Evolutionary conservation across 2,888 invertebrate species (phyloP), one percentile per base, ranked within the genome.

Genomic region (Drosophila prolongata): DNA sequence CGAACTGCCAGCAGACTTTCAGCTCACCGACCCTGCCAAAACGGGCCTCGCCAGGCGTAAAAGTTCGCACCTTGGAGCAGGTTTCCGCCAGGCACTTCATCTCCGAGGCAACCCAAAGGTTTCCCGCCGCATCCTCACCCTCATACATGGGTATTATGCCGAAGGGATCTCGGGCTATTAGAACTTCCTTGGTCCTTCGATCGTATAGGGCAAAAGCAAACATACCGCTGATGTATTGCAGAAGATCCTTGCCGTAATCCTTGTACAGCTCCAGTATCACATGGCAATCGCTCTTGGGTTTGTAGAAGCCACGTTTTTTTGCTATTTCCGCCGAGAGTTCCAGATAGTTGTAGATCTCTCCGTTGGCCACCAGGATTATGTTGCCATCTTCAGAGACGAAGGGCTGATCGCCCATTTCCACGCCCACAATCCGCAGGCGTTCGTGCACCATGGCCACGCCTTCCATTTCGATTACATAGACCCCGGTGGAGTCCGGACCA

Each of bases 121-220:
- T 92, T 3, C 91, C 92, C 5, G 81, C 66, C 0, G 43, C 72
- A 80, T 92, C 92, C 46, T 88, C 80, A 10, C 92, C 92, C 42
- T 89, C 79, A 50, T 91, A 92, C 90, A 92, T 78, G n/a, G 92
- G 92, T 43, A 92, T 92, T 11, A 92, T 92, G 6, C 92, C 92
- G 59, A 92, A 85, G 3, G 92, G 92, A 85, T 92, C 92, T 0
- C 92, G 87, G 2, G 92, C 92, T 52, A 92, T 64, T 0, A 91
- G 60, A 6, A 91, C 62, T 35, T 87, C 75, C 43, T 82, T 73
- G 6, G 61, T 78, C 3, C 76, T 77, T 2, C 75, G 79, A 60
- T 91, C 91, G 52, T 90, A 92, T 38, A 91, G 55, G n/a, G 90
- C 91, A 71, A 91, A 90, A 11, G 89, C 87, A 71, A 87, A 91